Percentiles rank a stretch among this genome's conserved stretches.
These are phyloP conservation scores for Amphipoea lucens DNA, from an alignment of 2,888 invertebrate species.

Conservation along the genomic window DNA sequence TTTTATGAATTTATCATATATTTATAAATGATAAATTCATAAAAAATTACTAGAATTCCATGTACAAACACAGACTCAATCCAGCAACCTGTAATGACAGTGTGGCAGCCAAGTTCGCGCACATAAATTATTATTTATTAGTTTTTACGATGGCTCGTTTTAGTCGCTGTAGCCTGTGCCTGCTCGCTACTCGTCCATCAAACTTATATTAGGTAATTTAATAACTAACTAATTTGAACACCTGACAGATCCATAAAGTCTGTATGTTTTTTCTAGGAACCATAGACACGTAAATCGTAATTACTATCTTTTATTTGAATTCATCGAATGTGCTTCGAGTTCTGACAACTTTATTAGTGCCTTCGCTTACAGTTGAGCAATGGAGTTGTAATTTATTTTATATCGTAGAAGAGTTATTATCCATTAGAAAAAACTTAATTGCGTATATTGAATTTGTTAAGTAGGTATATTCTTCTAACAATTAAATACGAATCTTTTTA, in stretches of 20 bases:
- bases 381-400: conserved; percentile 40
- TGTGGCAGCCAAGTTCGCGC: conserved; percentile 31
- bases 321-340: conserved; percentile 32
- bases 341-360: conserved; percentile 60
- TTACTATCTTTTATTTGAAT: conserved; percentile 54
- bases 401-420: conserved; percentile 8
- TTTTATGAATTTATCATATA: conserved; percentile 7
- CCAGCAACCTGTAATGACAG: conserved; percentile 29
- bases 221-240: conserved; percentile 44
- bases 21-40: too few relatives aligned
- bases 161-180: neutral
- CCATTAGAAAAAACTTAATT: conserved; percentile 37
- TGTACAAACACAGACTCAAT: conserved; percentile 15
- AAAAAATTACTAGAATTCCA: too few relatives aligned
- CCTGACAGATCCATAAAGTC: conserved; percentile 45
- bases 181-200: conserved; percentile 24
- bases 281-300: conserved; percentile 17
- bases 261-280: conserved; percentile 52
- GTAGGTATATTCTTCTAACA: conserved; percentile 5
- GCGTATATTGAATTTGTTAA: conserved; percentile 18
- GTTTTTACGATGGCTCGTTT: conserved; percentile 47
- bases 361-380: neutral
- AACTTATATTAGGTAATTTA: conserved; percentile 53
- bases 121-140: conserved; percentile 49
- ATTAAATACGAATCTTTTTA: neutral